Conservation (phyloP, 2,888 invertebrate genomes). For the Barypeithes pellucidus region DNA sequence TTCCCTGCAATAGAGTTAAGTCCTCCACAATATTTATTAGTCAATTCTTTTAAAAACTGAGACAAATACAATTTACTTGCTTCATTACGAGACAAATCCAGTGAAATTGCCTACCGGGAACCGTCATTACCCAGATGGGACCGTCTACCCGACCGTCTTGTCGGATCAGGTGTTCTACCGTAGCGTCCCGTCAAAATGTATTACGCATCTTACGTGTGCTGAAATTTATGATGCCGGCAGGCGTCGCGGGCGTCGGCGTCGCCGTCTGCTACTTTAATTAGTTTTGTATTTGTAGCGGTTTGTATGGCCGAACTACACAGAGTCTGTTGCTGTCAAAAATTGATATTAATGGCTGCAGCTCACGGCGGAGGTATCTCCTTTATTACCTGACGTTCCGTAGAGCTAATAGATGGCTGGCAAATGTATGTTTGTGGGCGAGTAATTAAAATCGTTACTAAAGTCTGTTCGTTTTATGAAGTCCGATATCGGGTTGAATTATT, state of each 20-base stretch:
- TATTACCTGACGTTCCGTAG: slow-evolving; percentile 2
- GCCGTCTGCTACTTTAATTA: slow-evolving; percentile 43
- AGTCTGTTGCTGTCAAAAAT: slow-evolving; percentile 14
- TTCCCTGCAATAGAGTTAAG: neutral
- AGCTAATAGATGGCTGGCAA: neutral
- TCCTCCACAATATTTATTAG: slow-evolving; percentile 1
- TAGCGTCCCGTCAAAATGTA: slow-evolving; percentile 29
- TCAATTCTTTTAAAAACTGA: slow-evolving; percentile 10
- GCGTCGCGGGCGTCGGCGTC: slow-evolving; percentile 28
- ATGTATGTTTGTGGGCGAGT: neutral
- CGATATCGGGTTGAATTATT: no score
- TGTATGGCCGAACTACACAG: slow-evolving; percentile 46
- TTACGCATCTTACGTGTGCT: slow-evolving; percentile 38
- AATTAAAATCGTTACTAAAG: neutral
- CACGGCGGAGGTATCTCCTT: neutral
- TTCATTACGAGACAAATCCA: slow-evolving; percentile 52
- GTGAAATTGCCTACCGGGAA: slow-evolving; percentile 44
- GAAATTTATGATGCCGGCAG: slow-evolving; percentile 40
- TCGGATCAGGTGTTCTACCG: slow-evolving; percentile 49
- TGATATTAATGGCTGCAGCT: slow-evolving; percentile 3
- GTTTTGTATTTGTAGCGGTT: slow-evolving; percentile 21
- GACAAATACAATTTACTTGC: slow-evolving; percentile 31
- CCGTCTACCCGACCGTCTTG: slow-evolving; percentile 30
- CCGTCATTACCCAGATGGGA: slow-evolving; percentile 51
- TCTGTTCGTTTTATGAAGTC: no score